Base-by-base conservation (phyloP, 2,888 invertebrate genomes). In the Microctonus hyperodae region DNA sequence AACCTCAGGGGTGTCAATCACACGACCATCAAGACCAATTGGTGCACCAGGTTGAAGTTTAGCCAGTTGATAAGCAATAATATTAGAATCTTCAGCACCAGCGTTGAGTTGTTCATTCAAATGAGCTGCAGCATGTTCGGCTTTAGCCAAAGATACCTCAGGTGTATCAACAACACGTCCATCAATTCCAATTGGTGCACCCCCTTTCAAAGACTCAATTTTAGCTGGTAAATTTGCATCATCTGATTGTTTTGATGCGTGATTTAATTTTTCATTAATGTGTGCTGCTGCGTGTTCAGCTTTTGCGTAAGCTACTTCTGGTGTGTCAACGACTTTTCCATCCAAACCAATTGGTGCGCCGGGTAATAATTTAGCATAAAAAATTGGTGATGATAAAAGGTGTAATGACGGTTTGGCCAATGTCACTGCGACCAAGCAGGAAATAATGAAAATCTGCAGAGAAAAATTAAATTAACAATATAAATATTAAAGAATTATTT, bases 1-100 rank as follows among this genome's bases (percentile, higher is more conserved):
- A 3, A 83, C 82, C 70, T 82, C 83, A 31, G 81, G 80, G n/a
- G 83, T 82, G 68, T 83, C 83, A 20, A 82, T 74, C 4, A 83
- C 83, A 4, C 80, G 78, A 1, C 82, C 83, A 55, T 83, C 83
- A 0, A 74, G 73, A 2, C 80, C 83, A 16, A 82, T 72, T 6
- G 83, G 83, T 0, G 83, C 79, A 23, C 76, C 78, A 28, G 59
- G 56, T 13, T 61, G 51, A 0, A 63, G 65, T 28, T 65, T 59
- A 55, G 59, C 63, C 37, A 62, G 65, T 16, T 60, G 55, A 13
- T 70, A 59, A 9, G 58, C 64, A 11, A 68, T 37, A 23, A 66
- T 28, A 13, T 69, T 64, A 1, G 68, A 56, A 9, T 62, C 31
- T 11, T 57, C 58, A 28, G 63, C 28, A 25, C 13, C 72, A 28